These are phyloP conservation scores for Lepidiolamprologus cunningtoni DNA, from an alignment of 2,113 vertebrate species.

Conservation along the genomic window DNA sequence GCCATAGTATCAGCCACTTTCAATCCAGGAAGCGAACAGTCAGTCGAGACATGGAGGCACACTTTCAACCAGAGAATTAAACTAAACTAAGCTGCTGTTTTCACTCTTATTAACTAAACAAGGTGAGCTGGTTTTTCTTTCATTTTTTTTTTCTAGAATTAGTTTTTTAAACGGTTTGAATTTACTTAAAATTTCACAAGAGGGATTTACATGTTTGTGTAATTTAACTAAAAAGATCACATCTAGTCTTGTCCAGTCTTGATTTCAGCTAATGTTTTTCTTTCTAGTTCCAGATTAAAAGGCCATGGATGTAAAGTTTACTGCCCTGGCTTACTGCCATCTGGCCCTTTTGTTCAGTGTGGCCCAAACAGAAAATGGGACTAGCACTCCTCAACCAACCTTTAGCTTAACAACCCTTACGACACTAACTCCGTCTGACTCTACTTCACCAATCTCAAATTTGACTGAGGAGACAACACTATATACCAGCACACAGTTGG, in stretches of 20 bases:
- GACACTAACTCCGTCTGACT: neutral
- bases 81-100: neutral
- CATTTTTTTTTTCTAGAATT: neutral
- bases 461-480: neutral
- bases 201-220: neutral
- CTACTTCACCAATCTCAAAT: neutral
- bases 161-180: neutral
- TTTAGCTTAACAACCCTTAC: neutral
- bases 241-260: neutral
- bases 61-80: neutral
- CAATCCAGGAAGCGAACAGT: constrained; percentile 25
- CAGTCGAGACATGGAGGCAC: neutral
- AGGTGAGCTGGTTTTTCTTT: constrained; percentile 21
- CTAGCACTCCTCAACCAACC: neutral
- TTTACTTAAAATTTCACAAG: neutral
- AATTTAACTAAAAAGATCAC: neutral
- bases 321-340: neutral
- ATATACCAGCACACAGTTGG: neutral
- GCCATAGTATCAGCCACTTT: neutral
- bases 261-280: neutral
- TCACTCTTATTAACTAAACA: neutral
- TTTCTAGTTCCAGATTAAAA: neutral
- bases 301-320: constrained; percentile 18
- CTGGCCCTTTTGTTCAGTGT: constrained; percentile 1
- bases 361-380: neutral